Evolutionary conservation across 2,888 invertebrate species (phyloP).

Genomic region (Tenthredo scrophulariae): DNA sequence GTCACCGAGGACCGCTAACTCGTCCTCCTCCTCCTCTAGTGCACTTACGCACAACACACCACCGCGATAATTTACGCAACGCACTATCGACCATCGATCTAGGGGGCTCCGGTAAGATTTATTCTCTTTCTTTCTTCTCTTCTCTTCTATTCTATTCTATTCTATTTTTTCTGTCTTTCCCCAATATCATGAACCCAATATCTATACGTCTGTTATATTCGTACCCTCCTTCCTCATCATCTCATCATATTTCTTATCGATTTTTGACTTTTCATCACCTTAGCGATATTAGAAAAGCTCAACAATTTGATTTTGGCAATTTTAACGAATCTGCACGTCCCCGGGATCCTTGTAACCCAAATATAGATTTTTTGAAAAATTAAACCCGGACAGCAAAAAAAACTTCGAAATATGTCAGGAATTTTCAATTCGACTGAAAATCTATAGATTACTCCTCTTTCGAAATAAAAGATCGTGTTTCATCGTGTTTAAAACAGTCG

Average conservation of each 20-base stretch:
- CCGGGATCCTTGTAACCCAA: too few species aligned
- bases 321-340: too few species aligned
- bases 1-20: constrained; percentile 78
- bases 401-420: not conserved
- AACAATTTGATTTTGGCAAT: too few species aligned
- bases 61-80: constrained; percentile 77
- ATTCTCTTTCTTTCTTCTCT: constrained; percentile 62
- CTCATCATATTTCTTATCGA: not conserved
- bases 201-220: too few species aligned
- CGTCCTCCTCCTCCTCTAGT: constrained; percentile 71
- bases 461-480: too few species aligned
- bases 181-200: too few species aligned
- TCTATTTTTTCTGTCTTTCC: constrained; percentile 29
- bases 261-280: not conserved
- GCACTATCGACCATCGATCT: constrained; percentile 74
- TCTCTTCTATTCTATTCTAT: constrained; percentile 60
- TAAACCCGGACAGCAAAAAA: too few species aligned
- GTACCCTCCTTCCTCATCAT: not conserved
- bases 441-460: too few species aligned
- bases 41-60: constrained; percentile 67
- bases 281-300: not conserved
- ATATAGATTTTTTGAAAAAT: too few species aligned
- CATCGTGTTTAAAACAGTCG: too few species aligned
- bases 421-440: too few species aligned
- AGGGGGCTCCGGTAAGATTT: constrained; percentile 75